These are phyloP conservation scores for Dreissena polymorpha DNA, from an alignment of 1,140 invertebrate genomes.

Conservation along the genomic window DNA sequence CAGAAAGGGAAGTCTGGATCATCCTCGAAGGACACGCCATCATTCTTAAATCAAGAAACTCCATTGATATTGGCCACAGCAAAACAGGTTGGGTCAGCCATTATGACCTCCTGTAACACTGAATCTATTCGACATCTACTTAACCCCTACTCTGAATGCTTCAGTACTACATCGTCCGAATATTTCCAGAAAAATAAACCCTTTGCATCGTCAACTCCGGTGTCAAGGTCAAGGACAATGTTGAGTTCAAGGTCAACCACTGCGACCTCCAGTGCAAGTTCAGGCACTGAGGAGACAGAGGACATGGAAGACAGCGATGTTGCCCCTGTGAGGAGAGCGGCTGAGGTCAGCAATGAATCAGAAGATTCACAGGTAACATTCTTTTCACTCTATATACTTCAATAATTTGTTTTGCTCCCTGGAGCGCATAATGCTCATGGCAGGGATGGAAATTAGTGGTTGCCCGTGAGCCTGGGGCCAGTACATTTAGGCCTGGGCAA, in stretches of 20 bases:
- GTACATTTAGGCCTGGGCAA: no score
- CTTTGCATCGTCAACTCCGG: background rate
- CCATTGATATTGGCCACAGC: constrained; percentile 49
- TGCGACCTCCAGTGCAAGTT: background rate
- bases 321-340: background rate
- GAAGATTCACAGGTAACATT: background rate
- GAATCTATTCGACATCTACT: constrained; percentile 41
- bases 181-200: constrained; percentile 1
- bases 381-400: background rate
- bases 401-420: no score
- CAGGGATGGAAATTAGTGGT: no score
- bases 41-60: constrained; percentile 22
- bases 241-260: background rate
- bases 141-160: constrained; percentile 25
- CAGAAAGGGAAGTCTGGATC: background rate
- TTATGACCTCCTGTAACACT: constrained; percentile 47
- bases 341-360: background rate
- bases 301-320: background rate
- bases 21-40: constrained; percentile 28
- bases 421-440: no score
- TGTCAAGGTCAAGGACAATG: background rate
- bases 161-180: constrained; percentile 11
- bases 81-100: constrained; percentile 26
- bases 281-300: constrained; percentile 7
- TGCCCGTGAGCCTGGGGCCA: no score